Percentiles rank a stretch among this genome's conserved stretches.
phyloP scores from a whole-genome alignment of 2,888 invertebrate species.

The Mythimna ferrago region DNA sequence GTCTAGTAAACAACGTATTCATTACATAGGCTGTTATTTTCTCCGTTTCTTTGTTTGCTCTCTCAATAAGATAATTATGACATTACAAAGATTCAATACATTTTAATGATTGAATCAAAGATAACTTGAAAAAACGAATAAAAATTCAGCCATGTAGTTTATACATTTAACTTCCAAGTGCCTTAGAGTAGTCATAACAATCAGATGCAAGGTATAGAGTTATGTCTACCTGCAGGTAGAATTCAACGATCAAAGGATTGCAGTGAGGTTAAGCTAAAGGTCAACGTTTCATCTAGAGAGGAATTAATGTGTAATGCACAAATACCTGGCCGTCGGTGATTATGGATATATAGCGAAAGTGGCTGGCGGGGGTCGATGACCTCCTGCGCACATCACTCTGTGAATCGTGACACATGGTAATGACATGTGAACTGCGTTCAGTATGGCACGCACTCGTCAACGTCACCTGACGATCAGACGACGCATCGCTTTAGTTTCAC shows the following conservation, averaged over 20 bases:
- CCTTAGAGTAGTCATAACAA: conserved; percentile 2
- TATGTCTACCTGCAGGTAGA: conserved; percentile 24
- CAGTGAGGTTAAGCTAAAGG: conserved; percentile 63
- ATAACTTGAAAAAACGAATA: neutral
- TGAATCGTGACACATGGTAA: conserved; percentile 68
- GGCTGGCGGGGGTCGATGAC: conserved; percentile 75
- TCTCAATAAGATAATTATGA: conserved; percentile 23
- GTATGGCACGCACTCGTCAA: conserved; percentile 39
- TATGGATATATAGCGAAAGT: conserved; percentile 84
- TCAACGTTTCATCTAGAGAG: conserved; percentile 59
- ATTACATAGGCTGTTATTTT: conserved; percentile 36
- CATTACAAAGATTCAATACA: conserved; percentile 2
- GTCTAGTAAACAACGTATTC: conserved; percentile 41
- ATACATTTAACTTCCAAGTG: conserved; percentile 11
- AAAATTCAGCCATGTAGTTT: neutral
- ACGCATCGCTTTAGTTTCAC: conserved; percentile 19
- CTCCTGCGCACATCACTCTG: conserved; percentile 76
- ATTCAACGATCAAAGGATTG: conserved; percentile 44
- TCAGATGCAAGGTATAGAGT: neutral
- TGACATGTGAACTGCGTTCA: conserved; percentile 71
- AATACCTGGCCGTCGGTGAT: conserved; percentile 59
- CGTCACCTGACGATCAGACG: conserved; percentile 36
- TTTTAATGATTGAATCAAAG: neutral
- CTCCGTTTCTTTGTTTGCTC: conserved; percentile 21
- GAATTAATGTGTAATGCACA: conserved; percentile 55